Evolutionary conservation across 2,888 invertebrate genomes (phyloP).

Genomic region (Trissoscelio sp.): DNA sequence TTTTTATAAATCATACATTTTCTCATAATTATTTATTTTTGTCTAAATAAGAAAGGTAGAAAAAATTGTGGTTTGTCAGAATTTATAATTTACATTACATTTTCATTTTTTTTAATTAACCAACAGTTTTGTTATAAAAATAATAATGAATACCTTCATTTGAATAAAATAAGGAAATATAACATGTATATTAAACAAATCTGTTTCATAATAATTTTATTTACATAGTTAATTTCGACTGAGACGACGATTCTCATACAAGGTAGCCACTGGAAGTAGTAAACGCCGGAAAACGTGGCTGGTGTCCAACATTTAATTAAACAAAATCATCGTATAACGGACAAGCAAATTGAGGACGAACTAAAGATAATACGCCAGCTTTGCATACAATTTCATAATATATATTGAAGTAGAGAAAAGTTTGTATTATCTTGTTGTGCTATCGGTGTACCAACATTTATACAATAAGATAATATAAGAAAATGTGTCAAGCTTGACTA

Average conservation of each 20-base stretch:
- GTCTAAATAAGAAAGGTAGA: no score
- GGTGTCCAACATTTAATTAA: constrained; percentile 65
- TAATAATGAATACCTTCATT: no score
- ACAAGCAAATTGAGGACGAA: constrained; percentile 64
- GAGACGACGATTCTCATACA: constrained; percentile 48
- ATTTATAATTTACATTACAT: no score
- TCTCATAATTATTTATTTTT: no score
- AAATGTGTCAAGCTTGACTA: neutral
- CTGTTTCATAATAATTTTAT: constrained; percentile 40
- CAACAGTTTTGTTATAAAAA: no score
- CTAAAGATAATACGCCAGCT: constrained; percentile 62
- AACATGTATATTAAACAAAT: constrained; percentile 26
- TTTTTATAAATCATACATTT: no score
- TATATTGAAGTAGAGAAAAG: constrained; percentile 40
- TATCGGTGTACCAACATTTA: constrained; percentile 5
- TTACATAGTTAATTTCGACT: constrained; percentile 48
- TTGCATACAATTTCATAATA: constrained; percentile 55
- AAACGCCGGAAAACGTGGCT: constrained; percentile 64
- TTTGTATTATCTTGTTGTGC: constrained; percentile 31
- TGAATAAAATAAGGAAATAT: no score
- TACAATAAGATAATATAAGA: constrained; percentile 1
- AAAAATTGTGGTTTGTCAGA: no score
- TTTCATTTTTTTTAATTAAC: no score
- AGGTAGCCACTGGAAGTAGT: constrained; percentile 52
- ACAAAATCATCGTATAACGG: constrained; percentile 66